Base-by-base conservation (phyloP, 2,113 vertebrate species). In the Mesembrinibis cayennensis region DNA sequence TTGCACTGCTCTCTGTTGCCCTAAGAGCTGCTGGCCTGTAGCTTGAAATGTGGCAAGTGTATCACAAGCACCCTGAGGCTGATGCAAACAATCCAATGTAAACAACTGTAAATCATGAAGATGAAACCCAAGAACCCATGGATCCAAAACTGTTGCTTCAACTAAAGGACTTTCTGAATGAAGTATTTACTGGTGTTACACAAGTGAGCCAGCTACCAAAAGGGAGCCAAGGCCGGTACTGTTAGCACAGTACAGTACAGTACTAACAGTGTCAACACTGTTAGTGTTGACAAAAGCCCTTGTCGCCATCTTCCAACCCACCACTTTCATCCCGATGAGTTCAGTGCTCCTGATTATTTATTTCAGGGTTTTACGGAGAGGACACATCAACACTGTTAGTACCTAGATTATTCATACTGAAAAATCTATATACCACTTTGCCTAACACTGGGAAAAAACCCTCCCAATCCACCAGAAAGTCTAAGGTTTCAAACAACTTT, bases 31-130 rank as follows among this genome's bases (percentile, higher is more conserved):
- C 63, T 30, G 59, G 52, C 44, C 49, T 70, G 52, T 3, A 9
- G 13, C 1, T n/a, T 11, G 10, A 62, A 13, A 38, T 1, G 2
- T 2, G 8, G 5, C 34, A 47, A 12, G 3, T 2, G 10, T 3
- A 53, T 15, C 45, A 55, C 42, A 13, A 76, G 36, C 44, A 30
- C 8, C 20, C 26, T 13, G 13, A 32, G 11, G 1, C 19, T 23
- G 38, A 25, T 14, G 13, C 50, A 50, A 61, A 15, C 30, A n/a
- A 40, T 11, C 56, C 55, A 52, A 3, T 8, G n/a, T 2, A 26
- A 73, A 70, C 44, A 19, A 7, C 55, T 29, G 17, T 1, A 58
- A 49, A 70, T 22, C 29, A 13, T 2, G 6, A 49, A 40, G 45
- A 53, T 2, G 5, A 44, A 77, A 26, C 5, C 20, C 67, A 50